phyloP scores from a whole-genome alignment of 1,140 invertebrate genomes.

The Danaus melanippus region DNA sequence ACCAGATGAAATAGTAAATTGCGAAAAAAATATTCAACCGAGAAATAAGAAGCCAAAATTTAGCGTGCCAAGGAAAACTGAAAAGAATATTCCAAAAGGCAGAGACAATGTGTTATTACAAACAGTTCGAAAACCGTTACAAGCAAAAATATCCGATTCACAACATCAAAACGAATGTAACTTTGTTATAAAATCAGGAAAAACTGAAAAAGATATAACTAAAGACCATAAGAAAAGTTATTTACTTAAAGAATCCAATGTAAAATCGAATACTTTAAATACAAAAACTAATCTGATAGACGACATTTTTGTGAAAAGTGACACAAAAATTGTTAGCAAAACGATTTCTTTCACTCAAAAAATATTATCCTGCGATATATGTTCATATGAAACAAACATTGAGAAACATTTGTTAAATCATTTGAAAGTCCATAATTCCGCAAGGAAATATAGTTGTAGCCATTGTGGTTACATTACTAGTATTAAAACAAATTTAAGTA shows the following conservation, averaged over 20 bases:
- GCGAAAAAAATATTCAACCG: too few relatives aligned
- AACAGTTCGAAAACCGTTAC: background rate
- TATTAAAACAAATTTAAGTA: background rate
- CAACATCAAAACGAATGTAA: background rate
- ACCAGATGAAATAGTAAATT: background rate
- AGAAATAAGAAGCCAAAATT: background rate
- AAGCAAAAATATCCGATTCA: background rate
- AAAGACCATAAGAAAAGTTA: background rate
- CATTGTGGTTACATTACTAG: background rate
- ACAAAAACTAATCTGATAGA: constrained; percentile 1
- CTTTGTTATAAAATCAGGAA: background rate
- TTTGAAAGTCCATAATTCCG: constrained; percentile 3
- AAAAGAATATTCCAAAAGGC: background rate
- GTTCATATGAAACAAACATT: constrained; percentile 6
- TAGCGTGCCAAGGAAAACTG: constrained; percentile 1
- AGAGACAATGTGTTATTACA: background rate
- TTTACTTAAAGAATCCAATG: too few relatives aligned
- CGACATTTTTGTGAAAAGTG: background rate
- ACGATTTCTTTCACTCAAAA: background rate
- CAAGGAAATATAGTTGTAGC: background rate
- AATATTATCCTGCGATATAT: constrained; percentile 14
- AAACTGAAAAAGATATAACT: background rate
- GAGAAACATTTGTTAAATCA: constrained; percentile 8
- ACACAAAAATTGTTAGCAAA: background rate
- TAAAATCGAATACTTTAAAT: too few relatives aligned